Conservation (phyloP, 2,797 vertebrate genomes). For the Hydrophis major region DNA sequence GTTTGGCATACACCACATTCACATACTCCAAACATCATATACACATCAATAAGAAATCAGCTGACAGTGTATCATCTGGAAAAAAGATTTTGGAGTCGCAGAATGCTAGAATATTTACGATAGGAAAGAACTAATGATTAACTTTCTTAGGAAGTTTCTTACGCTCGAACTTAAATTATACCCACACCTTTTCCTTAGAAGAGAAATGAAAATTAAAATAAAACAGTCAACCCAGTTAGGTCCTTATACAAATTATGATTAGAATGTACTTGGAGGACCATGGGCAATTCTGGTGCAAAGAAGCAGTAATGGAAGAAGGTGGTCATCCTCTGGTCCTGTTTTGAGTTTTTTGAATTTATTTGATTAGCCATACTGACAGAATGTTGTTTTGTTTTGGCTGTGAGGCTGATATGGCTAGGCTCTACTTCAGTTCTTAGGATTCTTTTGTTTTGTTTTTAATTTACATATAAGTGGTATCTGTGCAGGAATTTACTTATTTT, state of each 20-base stretch:
- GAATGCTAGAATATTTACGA: neutral
- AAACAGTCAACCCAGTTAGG: neutral
- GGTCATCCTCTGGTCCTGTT: neutral
- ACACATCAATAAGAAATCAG: neutral
- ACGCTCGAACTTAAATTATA: neutral
- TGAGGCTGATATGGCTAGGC: neutral
- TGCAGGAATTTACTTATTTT: neutral
- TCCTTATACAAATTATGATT: neutral
- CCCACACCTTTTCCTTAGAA: neutral
- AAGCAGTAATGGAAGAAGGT: neutral
- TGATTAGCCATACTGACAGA: neutral
- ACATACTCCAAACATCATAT: neutral
- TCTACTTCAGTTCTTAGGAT: neutral
- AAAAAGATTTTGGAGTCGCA: neutral
- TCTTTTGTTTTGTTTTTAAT: neutral
- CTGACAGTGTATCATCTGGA: neutral
- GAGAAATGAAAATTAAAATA: neutral
- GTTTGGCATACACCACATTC: neutral
- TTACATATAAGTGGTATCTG: neutral
- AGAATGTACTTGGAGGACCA: neutral
- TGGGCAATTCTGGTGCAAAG: neutral
- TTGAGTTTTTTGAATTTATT: neutral
- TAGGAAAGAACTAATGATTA: neutral
- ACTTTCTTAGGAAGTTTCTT: neutral
- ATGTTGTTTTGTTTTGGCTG: neutral